Percentiles rank a stretch among this genome's conserved stretches.
Evolutionary conservation across 2,113 vertebrate genomes (phyloP).

Genomic region (Gymnocephalus cernua): DNA sequence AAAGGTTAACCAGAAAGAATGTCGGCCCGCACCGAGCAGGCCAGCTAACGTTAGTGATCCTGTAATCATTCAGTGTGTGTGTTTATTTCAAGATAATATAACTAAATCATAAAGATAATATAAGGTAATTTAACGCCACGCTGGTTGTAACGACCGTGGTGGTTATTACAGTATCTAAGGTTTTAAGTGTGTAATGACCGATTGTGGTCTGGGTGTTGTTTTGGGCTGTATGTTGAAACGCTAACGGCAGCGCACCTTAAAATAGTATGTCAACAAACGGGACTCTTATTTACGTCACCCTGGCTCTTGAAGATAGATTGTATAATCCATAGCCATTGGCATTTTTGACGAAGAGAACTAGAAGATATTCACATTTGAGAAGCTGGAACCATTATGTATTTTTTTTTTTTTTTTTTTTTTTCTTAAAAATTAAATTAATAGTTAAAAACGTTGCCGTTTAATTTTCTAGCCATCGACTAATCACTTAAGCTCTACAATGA

Average conservation of each 20-base stretch:
- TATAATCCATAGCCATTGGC: background rate
- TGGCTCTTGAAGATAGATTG: background rate
- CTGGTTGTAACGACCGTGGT: fast-evolving
- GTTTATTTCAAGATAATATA: background rate
- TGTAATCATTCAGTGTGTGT: constrained; percentile 21
- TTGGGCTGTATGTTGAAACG: constrained; percentile 32
- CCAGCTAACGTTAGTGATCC: constrained; percentile 11
- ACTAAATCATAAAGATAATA: background rate
- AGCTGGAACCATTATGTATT: no score
- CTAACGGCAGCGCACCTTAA: constrained; percentile 41
- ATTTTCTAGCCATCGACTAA: background rate
- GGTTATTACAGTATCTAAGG: background rate
- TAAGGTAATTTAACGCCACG: background rate
- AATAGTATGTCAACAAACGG: constrained; percentile 66
- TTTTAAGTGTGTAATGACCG: background rate
- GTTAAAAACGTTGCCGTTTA: no score
- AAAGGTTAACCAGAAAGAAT: constrained; percentile 23
- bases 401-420: no score
- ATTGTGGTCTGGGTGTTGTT: constrained; percentile 4
- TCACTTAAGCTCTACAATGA: background rate
- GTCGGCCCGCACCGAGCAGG: constrained; percentile 35
- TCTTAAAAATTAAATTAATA: background rate
- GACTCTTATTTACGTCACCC: constrained; percentile 68
- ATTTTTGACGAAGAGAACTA: background rate
- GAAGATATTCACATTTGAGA: background rate